Evolutionary conservation across 2,888 invertebrate species (phyloP).

Genomic region (Mellilla xanthometata): DNA sequence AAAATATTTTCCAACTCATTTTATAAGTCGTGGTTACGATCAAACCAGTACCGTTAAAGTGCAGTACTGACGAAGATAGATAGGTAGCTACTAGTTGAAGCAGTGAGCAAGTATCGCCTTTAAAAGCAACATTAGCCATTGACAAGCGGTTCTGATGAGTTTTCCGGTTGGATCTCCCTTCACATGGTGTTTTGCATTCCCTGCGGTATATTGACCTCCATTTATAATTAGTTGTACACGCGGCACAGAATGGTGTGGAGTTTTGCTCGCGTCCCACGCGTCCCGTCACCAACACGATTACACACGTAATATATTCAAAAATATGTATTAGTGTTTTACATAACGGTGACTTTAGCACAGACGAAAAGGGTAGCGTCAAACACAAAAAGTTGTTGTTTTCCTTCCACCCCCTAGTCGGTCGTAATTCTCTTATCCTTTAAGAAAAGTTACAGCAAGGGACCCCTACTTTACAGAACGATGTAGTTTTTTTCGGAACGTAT

Average conservation of each 20-base stretch:
- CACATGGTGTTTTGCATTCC: conserved; percentile 18
- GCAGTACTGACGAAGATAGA: no score
- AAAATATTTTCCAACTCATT: no score
- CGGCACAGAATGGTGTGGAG: conserved; percentile 18
- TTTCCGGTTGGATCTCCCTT: conserved; percentile 13
- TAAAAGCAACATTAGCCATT: neutral
- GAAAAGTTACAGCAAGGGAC: conserved; percentile 63
- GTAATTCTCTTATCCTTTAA: conserved; percentile 65
- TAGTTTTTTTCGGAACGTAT: conserved; percentile 59
- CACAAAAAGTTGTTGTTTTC: conserved; percentile 62
- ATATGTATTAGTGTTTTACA: conserved; percentile 24
- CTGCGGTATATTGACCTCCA: conserved; percentile 23
- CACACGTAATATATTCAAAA: conserved; percentile 23
- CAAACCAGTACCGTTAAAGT: no score
- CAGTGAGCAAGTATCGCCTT: no score
- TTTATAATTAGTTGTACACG: conserved; percentile 22
- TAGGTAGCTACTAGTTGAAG: no score
- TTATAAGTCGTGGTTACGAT: no score
- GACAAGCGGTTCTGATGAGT: conserved; percentile 7
- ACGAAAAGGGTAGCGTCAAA: conserved; percentile 46
- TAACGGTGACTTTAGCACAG: conserved; percentile 21
- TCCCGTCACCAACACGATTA: conserved; percentile 23
- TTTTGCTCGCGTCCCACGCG: conserved; percentile 26
- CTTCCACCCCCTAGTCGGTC: conserved; percentile 67
- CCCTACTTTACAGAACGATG: conserved; percentile 58